These are phyloP conservation scores for Leuciscus waleckii DNA, from an alignment of 2,797 vertebrate species.

Conservation along the genomic window DNA sequence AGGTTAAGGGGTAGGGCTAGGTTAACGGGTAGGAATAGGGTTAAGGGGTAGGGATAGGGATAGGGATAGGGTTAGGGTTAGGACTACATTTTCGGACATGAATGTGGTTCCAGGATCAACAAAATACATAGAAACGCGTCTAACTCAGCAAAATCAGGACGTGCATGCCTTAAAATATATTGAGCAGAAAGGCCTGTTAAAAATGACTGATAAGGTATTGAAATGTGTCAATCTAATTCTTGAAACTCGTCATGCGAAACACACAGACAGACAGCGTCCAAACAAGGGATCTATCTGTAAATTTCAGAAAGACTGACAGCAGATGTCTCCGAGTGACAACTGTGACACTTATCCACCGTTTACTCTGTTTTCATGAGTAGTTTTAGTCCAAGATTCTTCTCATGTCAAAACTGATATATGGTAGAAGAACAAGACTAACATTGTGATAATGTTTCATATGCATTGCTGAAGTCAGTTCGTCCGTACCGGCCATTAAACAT, in stretches of 20 bases:
- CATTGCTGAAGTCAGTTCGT: not conserved
- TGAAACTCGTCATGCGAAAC: not conserved
- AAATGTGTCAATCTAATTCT: slow-evolving; percentile 16
- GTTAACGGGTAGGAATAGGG: too few relatives aligned
- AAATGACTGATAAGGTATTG: slow-evolving; percentile 45
- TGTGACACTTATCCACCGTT: not conserved
- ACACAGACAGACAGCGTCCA: not conserved
- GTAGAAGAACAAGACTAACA: not conserved
- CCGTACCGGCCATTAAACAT: slow-evolving; percentile 66
- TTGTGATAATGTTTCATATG: not conserved
- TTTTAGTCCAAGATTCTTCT: not conserved
- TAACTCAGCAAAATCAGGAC: too few relatives aligned
- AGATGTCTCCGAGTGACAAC: not conserved
- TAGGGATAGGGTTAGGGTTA: too few relatives aligned
- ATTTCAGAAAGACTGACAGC: slow-evolving; percentile 16
- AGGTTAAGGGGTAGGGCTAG: too few relatives aligned
- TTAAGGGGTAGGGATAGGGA: too few relatives aligned
- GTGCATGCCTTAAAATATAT: not conserved
- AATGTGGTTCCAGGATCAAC: too few relatives aligned
- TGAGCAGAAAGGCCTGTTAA: slow-evolving; percentile 22
- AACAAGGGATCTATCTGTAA: slow-evolving; percentile 19
- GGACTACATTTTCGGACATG: too few relatives aligned
- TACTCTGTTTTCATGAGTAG: not conserved
- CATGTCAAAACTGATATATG: not conserved
- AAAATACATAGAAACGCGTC: too few relatives aligned